Conservation (phyloP, 2,888 invertebrate species). For the Prosapia bicincta region DNA sequence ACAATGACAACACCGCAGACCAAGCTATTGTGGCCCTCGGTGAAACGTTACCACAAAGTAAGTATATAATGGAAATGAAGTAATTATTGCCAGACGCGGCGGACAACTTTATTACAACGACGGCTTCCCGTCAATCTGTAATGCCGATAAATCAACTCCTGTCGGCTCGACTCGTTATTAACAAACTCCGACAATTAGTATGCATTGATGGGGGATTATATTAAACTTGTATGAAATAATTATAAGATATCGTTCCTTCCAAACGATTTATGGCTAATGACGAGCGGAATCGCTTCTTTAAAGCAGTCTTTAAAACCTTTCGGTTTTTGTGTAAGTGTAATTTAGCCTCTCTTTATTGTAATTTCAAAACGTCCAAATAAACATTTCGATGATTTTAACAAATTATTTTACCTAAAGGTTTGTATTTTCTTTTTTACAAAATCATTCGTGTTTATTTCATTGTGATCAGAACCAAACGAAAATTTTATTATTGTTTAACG, state of each 20-base stretch:
- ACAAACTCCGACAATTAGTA: neutral
- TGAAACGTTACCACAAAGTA: neutral
- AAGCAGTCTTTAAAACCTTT: no score
- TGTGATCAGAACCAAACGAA: no score
- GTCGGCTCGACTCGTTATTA: neutral
- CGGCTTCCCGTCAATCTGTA: neutral
- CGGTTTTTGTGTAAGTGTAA: no score
- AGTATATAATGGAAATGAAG: neutral
- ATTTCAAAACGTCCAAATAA: no score
- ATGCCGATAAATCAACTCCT: neutral
- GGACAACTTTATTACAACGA: neutral
- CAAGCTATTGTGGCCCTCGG: no score
- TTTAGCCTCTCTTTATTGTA: no score
- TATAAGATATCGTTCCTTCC: neutral
- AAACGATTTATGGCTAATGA: neutral
- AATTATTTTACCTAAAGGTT: no score
- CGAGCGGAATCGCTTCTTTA: neutral
- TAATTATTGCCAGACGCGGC: neutral
- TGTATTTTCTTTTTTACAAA: no score
- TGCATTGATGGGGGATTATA: neutral
- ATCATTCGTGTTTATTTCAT: no score
- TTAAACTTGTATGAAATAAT: slow-evolving; percentile 2
- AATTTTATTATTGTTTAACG: no score
- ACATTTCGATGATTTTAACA: no score
- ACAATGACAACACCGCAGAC: no score